Conservation (phyloP, 2,113 vertebrate genomes). For the Alligator sinensis region DNA sequence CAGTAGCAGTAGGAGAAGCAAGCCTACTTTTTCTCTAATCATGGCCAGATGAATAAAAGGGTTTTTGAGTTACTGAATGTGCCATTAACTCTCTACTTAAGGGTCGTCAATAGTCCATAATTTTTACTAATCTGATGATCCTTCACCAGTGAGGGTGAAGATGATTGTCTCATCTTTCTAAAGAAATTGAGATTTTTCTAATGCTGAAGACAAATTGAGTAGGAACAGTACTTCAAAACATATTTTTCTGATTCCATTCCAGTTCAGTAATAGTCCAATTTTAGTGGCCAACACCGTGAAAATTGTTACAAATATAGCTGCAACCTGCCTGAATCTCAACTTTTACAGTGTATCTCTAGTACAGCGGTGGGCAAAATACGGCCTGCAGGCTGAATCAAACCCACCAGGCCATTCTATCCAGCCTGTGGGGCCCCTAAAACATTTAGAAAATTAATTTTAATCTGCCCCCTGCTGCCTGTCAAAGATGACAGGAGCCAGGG, state of each 20-base stretch:
- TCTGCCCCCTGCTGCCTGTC: too few relatives aligned
- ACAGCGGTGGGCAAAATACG: too few relatives aligned
- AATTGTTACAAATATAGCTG: neutral
- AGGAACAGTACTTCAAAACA: neutral
- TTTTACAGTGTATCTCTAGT: too few relatives aligned
- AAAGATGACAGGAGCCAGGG: too few relatives aligned
- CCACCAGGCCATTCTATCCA: too few relatives aligned
- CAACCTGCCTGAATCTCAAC: neutral
- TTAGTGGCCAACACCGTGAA: neutral
- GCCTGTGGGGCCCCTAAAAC: too few relatives aligned
- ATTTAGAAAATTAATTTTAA: too few relatives aligned
- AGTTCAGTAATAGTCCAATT: neutral
- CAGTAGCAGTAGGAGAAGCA: too few relatives aligned
- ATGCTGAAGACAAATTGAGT: neutral
- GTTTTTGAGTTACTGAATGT: neutral
- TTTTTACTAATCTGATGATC: neutral
- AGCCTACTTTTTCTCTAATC: too few relatives aligned
- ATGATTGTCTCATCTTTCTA: neutral
- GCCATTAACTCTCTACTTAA: neutral
- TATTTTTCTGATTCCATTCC: neutral
- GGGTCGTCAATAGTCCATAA: neutral
- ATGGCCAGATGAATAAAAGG: too few relatives aligned
- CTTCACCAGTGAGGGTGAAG: neutral
- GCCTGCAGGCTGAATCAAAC: too few relatives aligned
- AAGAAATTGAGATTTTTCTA: neutral